Base-by-base conservation (phyloP, 1,140 invertebrate genomes). In the Drosophila pseudoobscura region DNA sequence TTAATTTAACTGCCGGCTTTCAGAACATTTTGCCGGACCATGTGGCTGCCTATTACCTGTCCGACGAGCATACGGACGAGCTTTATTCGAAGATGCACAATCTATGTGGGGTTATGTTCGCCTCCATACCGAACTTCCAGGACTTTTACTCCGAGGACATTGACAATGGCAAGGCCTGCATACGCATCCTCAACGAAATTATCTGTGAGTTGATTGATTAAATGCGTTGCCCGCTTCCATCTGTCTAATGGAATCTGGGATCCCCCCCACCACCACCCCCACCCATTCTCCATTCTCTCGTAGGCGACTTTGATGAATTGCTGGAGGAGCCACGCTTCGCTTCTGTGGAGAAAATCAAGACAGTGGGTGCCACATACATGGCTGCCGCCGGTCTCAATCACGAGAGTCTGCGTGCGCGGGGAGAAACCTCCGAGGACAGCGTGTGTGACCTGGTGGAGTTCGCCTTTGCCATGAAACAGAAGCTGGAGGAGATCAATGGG, bases 121-220 rank as follows among this genome's bases (percentile, higher is more conserved):
- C 98, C 7, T 98, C 97, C 44, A 99, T 99, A 68, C 97, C 98
- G 2, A 99, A 99, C 93, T 99, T 99, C 92, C 98, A 98, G 39
- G 97, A 99, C 91, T 99, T 99, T 92, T 99, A 99, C 93, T 98
- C 97, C 1, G 98, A 99, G 92, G 97, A 98, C 91, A 96, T 98
- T 47, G 98, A 98, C 92, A 97, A 98, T 90, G 99, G 98, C 45
- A 95, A 99, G 89, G 99, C 99, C 90, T 99, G 98, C 92, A 98
- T 99, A 89, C 93, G 98, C 61, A 94, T 99, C 35, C 94, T 99
- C 17, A 99, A 99, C 93, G 99, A 99, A 93, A 99, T 99, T 66
- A 99, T 99, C 89, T 92, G 80, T 90, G 8, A 89, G 90, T 88
- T 84, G 74, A 89, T 89, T 83, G 77, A 80, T 89, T 83, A 70